Percentiles rank a stretch among this genome's conserved stretches.
These are phyloP conservation scores for Abrostola tripartita DNA, from an alignment of 2,888 invertebrate species.

Conservation along the genomic window DNA sequence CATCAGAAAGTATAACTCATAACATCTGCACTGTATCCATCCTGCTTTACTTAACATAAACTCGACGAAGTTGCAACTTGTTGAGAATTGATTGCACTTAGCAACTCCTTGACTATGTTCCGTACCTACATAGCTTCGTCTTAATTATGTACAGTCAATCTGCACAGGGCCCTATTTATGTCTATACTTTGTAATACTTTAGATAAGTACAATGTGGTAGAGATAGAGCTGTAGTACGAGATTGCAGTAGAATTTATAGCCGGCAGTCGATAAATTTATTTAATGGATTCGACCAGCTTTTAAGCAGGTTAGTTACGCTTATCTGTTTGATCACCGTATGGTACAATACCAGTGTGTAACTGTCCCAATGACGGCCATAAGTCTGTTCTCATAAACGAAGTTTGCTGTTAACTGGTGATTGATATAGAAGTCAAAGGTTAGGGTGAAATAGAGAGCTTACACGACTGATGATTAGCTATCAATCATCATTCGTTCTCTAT, in stretches of 20 bases:
- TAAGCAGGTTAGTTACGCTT: background rate
- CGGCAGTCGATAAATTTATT: background rate
- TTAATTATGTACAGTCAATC: background rate
- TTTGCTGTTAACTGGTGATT: no score
- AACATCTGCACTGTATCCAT: background rate
- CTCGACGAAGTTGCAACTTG: constrained; percentile 1
- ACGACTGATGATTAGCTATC: no score
- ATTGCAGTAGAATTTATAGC: constrained; percentile 1
- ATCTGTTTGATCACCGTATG: no score
- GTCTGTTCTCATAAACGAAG: no score
- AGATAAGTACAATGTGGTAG: constrained; percentile 3
- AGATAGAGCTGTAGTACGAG: background rate
- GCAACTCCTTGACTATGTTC: background rate
- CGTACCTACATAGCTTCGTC: background rate
- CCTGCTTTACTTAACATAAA: background rate
- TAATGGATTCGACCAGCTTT: background rate
- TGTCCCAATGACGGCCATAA: no score
- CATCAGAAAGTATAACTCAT: background rate
- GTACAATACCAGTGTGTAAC: no score
- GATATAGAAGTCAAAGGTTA: no score
- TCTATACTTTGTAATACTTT: background rate
- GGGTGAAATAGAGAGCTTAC: no score
- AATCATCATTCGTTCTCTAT: no score
- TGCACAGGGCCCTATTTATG: background rate
- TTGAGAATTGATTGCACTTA: constrained; percentile 4